Percentiles rank a stretch among this genome's conserved stretches.
These are phyloP conservation scores for Siniperca chuatsi DNA, from an alignment of 2,113 vertebrate species.

Conservation along the genomic window DNA sequence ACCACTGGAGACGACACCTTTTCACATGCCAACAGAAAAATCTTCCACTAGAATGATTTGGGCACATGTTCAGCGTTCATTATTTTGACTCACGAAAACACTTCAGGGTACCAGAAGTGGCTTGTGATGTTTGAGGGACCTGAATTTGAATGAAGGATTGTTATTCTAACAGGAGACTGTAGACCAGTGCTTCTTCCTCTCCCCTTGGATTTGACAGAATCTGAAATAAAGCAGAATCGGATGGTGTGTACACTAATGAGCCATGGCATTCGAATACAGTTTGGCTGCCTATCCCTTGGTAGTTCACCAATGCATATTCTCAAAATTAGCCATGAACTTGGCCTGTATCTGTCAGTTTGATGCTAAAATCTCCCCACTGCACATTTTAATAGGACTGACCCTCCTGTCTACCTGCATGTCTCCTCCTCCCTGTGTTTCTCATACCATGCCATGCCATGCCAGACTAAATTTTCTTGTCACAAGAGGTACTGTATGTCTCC, in stretches of 20 bases:
- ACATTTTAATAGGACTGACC: slow-evolving; percentile 53
- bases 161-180: slow-evolving; percentile 56
- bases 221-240: slow-evolving; percentile 54
- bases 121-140: slow-evolving; percentile 40
- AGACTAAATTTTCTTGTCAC: slow-evolving; percentile 63
- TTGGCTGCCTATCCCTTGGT: slow-evolving; percentile 46
- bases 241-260: slow-evolving; percentile 59
- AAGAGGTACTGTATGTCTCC: slow-evolving; percentile 45
- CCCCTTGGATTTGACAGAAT: slow-evolving; percentile 65
- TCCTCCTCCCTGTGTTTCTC: slow-evolving; percentile 25
- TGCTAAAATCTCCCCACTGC: slow-evolving; percentile 44
- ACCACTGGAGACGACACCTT: not conserved
- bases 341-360: slow-evolving; percentile 64
- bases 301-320: slow-evolving; percentile 46
- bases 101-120: slow-evolving; percentile 24
- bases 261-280: slow-evolving; percentile 44
- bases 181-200: slow-evolving; percentile 27
- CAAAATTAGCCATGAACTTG: slow-evolving; percentile 53
- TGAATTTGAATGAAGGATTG: slow-evolving; percentile 66
- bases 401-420: slow-evolving; percentile 36
- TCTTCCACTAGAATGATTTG: not conserved
- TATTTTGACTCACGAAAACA: slow-evolving; percentile 45
- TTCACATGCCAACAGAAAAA: slow-evolving; percentile 8
- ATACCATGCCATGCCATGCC: slow-evolving; percentile 39
- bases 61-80: slow-evolving; percentile 19